Conservation (phyloP, 2,113 vertebrate species). For the Anhinga anhinga region DNA sequence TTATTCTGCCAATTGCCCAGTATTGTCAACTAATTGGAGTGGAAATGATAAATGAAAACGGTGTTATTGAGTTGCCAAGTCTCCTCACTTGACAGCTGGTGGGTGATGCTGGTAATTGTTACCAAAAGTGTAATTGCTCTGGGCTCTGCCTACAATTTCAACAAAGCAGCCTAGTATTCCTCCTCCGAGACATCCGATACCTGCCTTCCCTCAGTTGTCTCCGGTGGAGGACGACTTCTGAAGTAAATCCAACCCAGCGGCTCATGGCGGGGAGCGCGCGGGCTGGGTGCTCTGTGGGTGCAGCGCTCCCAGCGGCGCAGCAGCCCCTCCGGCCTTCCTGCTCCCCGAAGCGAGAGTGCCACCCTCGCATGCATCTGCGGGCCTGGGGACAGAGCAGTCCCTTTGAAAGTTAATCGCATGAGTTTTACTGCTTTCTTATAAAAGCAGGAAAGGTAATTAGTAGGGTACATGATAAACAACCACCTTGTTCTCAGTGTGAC, state of each 20-base stretch:
- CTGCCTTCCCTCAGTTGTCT: not conserved
- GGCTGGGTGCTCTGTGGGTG: not conserved
- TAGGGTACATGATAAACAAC: not conserved
- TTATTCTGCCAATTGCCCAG: constrained; percentile 40
- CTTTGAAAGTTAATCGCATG: not conserved
- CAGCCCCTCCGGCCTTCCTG: not conserved
- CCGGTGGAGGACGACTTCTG: not conserved
- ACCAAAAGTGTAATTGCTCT: constrained; percentile 62
- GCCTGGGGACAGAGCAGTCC: not conserved
- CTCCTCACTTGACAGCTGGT: constrained; percentile 44
- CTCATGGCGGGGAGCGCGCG: not conserved
- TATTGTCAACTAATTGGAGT: constrained; percentile 61
- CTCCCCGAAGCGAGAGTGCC: not conserved
- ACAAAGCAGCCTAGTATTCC: constrained; percentile 16
- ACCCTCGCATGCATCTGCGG: not conserved
- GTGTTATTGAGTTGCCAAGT: constrained; percentile 49
- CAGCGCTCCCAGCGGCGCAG: not conserved
- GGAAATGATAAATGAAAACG: constrained; percentile 54
- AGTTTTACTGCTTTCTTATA: not conserved
- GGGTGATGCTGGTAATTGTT: constrained; percentile 54
- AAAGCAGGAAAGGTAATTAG: not conserved
- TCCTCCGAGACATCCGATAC: constrained; percentile 16
- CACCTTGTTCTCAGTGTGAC: fast-evolving
- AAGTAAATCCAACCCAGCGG: not conserved
- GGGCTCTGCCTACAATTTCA: constrained; percentile 37